Base-by-base conservation (phyloP, 2,797 vertebrate genomes). In the Orestias chungarensis region DNA sequence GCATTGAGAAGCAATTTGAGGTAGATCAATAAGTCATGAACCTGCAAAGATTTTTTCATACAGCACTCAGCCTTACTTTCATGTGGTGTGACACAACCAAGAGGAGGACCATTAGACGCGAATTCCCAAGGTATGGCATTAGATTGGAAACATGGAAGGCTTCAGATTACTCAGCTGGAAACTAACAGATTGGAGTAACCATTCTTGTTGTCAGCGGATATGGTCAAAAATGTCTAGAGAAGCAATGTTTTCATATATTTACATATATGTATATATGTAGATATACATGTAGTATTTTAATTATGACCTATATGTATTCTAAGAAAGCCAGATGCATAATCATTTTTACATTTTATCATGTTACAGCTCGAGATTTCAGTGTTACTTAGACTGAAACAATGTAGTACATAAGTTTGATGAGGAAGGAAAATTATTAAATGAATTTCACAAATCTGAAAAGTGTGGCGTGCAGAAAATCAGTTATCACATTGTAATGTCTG, bases 11-110 rank as follows among this genome's bases (percentile, higher is more conserved):
- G 88, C 86, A 91, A 90, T 91, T 90, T 91, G 78, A 89, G 65
- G 80, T 83, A 78, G 86, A 90, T 94, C 92, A 93, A 92, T 94
- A 93, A 93, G 91, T 93, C 92, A 93, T 86, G 89, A 92, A 88
- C 89, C 84, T 84, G 81, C 73, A 79, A 87, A 91, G 89, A 78
- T 87, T 91, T 89, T 84, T 90, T 88, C 87, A 87, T 85, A 76
- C 78, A 80, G 81, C 82, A 85, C 81, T 87, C 73, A 1, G 79
- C 77, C 74, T 85, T 90, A 87, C 89, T 88, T 87, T 90, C 87
- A 86, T 92, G 91, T 86, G 81, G 76, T 87, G 92, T 92, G 91
- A 91, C 89, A 91, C 84, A 86, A 84, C 65, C 86, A 80, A 79
- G 85, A 88, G 84, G 82, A 75, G 79, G 86, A 84, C 91, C 85